Evolutionary conservation across 1,140 invertebrate genomes (phyloP).

Genomic region (Ostrea edulis): DNA sequence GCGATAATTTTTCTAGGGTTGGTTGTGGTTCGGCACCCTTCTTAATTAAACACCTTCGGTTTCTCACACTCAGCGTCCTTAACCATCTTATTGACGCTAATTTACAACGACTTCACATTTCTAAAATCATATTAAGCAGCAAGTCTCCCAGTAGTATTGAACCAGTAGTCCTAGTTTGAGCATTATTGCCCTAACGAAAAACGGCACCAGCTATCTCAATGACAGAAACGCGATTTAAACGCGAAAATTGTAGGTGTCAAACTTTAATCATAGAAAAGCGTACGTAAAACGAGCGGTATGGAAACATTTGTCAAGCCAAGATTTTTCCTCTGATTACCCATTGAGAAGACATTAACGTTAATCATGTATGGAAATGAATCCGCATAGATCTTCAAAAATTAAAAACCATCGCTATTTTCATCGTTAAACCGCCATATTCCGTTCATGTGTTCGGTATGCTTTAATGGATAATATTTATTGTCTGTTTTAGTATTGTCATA

Average conservation of each 20-base stretch:
- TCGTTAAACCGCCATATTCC: too few species aligned
- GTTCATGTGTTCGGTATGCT: too few species aligned
- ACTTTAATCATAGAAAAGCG: conserved; percentile 41
- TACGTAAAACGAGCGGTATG: background rate
- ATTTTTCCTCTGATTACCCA: conserved; percentile 22
- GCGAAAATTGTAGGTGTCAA: conserved; percentile 8
- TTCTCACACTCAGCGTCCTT: conserved; percentile 33
- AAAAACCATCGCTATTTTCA: too few species aligned
- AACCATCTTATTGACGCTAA: conserved; percentile 21
- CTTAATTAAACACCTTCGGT: conserved; percentile 41
- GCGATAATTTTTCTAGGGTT: conserved; percentile 43
- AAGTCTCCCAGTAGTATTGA: conserved; percentile 18
- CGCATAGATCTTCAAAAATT: too few species aligned
- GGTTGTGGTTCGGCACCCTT: conserved; percentile 42
- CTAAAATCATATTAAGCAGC: conserved; percentile 38
- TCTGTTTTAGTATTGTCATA: too few species aligned
- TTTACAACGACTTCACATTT: conserved; percentile 27
- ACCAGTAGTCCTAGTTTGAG: conserved; percentile 7
- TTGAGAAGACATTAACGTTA: background rate
- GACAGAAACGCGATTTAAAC: conserved; percentile 38
- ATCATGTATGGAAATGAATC: too few species aligned
- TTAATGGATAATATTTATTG: too few species aligned
- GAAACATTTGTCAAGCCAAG: conserved; percentile 26
- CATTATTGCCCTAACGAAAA: background rate
- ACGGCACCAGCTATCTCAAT: conserved; percentile 1